Evolutionary conservation across 2,888 invertebrate genomes (phyloP).

Genomic region (Lamellibrachia satsuma): DNA sequence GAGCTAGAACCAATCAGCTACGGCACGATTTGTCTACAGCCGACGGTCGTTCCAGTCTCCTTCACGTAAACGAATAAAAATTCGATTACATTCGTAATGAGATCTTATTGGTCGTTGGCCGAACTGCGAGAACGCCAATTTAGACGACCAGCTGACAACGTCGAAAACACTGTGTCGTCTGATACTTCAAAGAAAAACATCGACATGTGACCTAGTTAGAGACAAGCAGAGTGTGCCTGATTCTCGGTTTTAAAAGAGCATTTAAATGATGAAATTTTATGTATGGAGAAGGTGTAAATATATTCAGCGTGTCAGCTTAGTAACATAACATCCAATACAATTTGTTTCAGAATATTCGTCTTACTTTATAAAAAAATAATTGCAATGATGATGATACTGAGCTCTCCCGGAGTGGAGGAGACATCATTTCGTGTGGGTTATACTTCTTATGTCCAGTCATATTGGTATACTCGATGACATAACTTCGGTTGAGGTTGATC

Average conservation of each 20-base stretch:
- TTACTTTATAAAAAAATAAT: background rate
- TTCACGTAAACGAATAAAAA: conserved; percentile 17
- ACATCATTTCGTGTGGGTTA: background rate
- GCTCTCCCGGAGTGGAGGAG: background rate
- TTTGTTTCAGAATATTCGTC: background rate
- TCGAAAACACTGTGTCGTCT: background rate
- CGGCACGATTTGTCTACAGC: background rate
- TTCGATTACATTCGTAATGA: conserved; percentile 1
- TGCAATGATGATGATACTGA: background rate
- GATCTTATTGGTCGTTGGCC: background rate
- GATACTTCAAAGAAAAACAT: background rate
- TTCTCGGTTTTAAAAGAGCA: background rate
- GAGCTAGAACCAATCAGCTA: background rate
- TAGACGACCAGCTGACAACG: background rate
- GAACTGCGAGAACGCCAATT: background rate
- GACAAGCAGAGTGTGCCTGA: background rate
- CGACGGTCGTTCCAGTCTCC: background rate
- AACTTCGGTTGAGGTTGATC: no score
- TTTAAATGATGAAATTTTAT: background rate
- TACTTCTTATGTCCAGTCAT: no score
- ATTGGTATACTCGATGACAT: no score
- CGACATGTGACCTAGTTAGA: background rate
- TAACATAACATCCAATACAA: background rate
- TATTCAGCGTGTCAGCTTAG: background rate
- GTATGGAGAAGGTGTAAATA: background rate